Evolutionary conservation across 2,113 vertebrate genomes (phyloP).

Genomic region (Salminus brasiliensis): DNA sequence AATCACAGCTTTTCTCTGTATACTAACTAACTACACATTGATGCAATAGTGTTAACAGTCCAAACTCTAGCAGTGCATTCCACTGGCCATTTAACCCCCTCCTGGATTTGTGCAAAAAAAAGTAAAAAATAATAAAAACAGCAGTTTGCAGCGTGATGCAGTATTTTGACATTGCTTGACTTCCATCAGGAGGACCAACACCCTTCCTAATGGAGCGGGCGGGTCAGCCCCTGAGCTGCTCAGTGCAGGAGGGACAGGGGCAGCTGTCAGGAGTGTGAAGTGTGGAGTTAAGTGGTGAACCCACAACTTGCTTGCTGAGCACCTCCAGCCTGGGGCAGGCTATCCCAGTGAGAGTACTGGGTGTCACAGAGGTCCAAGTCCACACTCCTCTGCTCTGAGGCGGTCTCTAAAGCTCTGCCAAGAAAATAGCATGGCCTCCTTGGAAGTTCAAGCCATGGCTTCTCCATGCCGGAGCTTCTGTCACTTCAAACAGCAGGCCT

Average conservation of each 20-base stretch:
- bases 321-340: neutral
- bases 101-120: conserved; percentile 29
- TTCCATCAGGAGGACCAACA: conserved; percentile 25
- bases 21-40: neutral
- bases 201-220: conserved; percentile 43
- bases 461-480: neutral
- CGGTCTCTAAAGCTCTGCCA: conserved; percentile 29
- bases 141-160: neutral
- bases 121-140: conserved; percentile 13
- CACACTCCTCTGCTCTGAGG: conserved; percentile 39
- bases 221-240: conserved; percentile 10
- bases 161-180: conserved; percentile 43
- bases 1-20: no score
- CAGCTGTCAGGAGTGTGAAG: conserved; percentile 32
- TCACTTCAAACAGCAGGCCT: conserved; percentile 39
- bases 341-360: conserved; percentile 34
- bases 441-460: conserved; percentile 36
- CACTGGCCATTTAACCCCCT: conserved; percentile 2
- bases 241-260: neutral
- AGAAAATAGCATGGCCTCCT: conserved; percentile 43
- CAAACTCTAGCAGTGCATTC: neutral
- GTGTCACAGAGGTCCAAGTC: conserved; percentile 32
- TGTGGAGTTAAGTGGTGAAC: neutral
- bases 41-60: neutral
- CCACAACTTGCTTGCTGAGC: neutral